These are phyloP conservation scores for Myopa tessellatipennis DNA, from an alignment of 2,888 invertebrate species.

Conservation along the genomic window DNA sequence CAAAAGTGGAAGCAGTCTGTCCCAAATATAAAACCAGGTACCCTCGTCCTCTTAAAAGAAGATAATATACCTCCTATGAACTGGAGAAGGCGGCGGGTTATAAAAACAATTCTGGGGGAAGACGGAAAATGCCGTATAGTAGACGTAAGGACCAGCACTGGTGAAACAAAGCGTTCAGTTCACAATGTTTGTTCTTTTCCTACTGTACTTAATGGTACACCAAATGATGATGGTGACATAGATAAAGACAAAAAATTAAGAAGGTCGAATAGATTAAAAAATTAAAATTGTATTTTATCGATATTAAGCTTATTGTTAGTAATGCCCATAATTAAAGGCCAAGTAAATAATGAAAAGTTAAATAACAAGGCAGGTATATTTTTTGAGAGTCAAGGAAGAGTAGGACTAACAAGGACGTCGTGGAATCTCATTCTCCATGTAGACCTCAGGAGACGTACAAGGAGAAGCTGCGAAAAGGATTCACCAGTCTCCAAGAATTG, in stretches of 20 bases:
- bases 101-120: constrained; percentile 7
- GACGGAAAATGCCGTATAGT: not conserved
- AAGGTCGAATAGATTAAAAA: constrained; percentile 17
- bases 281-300: constrained; percentile 13
- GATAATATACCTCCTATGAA: not conserved
- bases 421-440: not conserved
- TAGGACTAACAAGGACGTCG: constrained; percentile 3
- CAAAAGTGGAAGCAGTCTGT: too few species aligned
- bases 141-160: not conserved
- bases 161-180: not conserved
- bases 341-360: not conserved
- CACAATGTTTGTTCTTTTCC: constrained; percentile 27
- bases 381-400: not conserved
- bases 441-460: constrained; percentile 3
- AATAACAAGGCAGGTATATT: not conserved
- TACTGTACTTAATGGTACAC: not conserved
- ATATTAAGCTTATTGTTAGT: not conserved
- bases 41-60: constrained; percentile 6
- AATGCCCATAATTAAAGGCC: not conserved
- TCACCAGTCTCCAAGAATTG: not conserved
- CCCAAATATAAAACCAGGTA: constrained; percentile 6
- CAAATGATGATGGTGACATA: not conserved
- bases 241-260: not conserved
- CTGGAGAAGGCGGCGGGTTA: constrained; percentile 15
- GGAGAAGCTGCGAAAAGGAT: constrained; percentile 9